These are phyloP conservation scores for Tychaedon coryphoeus DNA, from an alignment of 2,113 vertebrate genomes.

Conservation along the genomic window DNA sequence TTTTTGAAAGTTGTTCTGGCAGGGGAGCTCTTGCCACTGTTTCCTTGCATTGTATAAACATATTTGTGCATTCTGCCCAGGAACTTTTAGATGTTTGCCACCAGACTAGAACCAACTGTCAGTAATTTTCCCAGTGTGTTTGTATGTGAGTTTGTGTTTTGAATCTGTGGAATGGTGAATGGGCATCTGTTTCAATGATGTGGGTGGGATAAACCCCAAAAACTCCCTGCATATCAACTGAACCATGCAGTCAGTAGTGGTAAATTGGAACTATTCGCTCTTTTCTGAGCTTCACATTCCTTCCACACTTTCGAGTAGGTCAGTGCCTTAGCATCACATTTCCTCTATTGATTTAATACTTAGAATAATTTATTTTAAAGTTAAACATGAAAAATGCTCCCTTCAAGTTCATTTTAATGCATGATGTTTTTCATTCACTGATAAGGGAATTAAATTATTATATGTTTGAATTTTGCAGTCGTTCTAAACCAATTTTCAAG, in stretches of 20 bases:
- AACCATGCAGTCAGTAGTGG: background rate
- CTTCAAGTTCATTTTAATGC: background rate
- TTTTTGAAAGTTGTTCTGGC: constrained; percentile 21
- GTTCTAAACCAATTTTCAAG: background rate
- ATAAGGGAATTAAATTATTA: background rate
- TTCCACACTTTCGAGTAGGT: background rate
- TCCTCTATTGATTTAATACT: background rate
- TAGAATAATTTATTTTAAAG: background rate
- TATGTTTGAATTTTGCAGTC: background rate
- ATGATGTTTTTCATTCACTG: background rate
- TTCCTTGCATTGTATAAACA: constrained; percentile 40
- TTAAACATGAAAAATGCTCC: background rate
- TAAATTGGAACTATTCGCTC: background rate
- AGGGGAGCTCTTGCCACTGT: background rate
- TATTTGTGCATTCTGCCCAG: background rate
- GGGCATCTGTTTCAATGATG: background rate
- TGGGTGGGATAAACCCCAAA: background rate
- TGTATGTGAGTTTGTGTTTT: background rate
- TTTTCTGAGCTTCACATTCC: background rate
- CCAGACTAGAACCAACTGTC: background rate
- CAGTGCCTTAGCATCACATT: background rate
- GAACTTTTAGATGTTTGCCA: background rate
- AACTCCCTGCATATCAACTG: background rate
- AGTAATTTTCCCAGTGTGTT: background rate
- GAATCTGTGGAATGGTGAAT: background rate